These are phyloP conservation scores for Hippoglossus hippoglossus DNA, from an alignment of 2,797 vertebrate genomes.

Conservation along the genomic window DNA sequence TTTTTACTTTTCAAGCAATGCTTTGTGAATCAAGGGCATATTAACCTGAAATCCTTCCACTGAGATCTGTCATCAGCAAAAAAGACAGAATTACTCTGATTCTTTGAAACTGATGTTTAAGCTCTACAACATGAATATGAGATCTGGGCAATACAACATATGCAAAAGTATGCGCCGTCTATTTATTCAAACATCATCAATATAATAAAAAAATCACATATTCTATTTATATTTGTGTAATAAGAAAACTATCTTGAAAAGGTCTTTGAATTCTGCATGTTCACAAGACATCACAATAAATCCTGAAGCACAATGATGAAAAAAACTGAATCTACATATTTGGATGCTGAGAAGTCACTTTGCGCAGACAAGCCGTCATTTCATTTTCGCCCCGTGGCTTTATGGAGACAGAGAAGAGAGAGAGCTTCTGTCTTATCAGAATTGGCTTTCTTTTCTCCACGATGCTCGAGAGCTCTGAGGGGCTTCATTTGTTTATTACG, in stretches of 20 bases:
- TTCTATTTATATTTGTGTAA: too few relatives aligned
- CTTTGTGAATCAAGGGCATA: neutral
- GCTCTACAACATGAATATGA: neutral
- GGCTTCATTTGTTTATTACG: constrained; percentile 58
- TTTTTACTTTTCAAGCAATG: neutral
- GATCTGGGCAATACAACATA: neutral
- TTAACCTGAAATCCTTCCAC: neutral
- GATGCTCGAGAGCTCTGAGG: constrained; percentile 28
- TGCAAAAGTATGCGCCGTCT: neutral
- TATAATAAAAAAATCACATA: neutral
- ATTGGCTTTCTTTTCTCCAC: neutral
- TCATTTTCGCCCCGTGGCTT: constrained; percentile 17
- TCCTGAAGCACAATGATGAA: neutral
- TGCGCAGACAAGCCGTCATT: constrained; percentile 7
- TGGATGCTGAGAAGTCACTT: constrained; percentile 12
- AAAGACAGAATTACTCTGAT: neutral
- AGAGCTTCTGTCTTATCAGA: constrained; percentile 26
- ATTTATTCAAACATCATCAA: constrained; percentile 2
- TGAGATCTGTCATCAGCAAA: neutral
- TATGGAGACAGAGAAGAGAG: constrained; percentile 14
- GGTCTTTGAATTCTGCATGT: too few relatives aligned
- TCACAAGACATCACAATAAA: constrained; percentile 4
- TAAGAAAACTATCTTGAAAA: too few relatives aligned
- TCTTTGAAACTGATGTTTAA: neutral
- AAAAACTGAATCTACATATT: too few relatives aligned